Conservation (phyloP, 2,113 vertebrate genomes). For the Holacanthus passer region DNA sequence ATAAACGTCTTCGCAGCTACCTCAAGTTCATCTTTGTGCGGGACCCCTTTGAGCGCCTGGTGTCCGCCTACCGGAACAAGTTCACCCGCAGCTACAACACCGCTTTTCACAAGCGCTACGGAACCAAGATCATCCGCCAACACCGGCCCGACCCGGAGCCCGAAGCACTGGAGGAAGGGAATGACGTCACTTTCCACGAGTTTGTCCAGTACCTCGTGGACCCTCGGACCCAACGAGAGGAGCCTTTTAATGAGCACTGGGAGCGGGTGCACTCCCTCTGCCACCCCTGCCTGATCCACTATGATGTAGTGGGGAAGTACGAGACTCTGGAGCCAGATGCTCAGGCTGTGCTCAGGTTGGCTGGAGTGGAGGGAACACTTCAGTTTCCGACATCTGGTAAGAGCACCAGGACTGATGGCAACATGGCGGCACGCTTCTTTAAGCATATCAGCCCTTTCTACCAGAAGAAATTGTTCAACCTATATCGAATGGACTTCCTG, state of each 20-base stretch:
- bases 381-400: conserved; percentile 87
- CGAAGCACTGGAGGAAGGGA: conserved; percentile 85
- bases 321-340: conserved; percentile 93
- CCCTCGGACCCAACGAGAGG: conserved; percentile 89
- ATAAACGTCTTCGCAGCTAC: conserved; percentile 92
- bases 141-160: conserved; percentile 86
- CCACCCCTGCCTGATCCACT: conserved; percentile 94
- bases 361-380: conserved; percentile 82
- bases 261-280: conserved; percentile 94
- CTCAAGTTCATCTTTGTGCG: conserved; percentile 96
- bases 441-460: conserved; percentile 92
- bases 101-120: conserved; percentile 93
- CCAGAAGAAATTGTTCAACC: conserved; percentile 93
- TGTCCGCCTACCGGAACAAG: conserved; percentile 95
- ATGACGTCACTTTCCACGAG: conserved; percentile 91
- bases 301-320: conserved; percentile 94
- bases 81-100: conserved; percentile 94
- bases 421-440: conserved; percentile 90
- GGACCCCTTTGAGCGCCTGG: conserved; percentile 94
- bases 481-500: conserved; percentile 96
- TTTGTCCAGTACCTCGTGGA: conserved; percentile 95
- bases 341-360: conserved; percentile 88
- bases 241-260: conserved; percentile 97
- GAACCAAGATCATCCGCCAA: conserved; percentile 91
- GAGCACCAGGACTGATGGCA: conserved; percentile 83